Evolutionary conservation across 2,888 invertebrate species (phyloP), one percentile per base, ranked within the genome.

Genomic region (Coleophora deauratella): DNA sequence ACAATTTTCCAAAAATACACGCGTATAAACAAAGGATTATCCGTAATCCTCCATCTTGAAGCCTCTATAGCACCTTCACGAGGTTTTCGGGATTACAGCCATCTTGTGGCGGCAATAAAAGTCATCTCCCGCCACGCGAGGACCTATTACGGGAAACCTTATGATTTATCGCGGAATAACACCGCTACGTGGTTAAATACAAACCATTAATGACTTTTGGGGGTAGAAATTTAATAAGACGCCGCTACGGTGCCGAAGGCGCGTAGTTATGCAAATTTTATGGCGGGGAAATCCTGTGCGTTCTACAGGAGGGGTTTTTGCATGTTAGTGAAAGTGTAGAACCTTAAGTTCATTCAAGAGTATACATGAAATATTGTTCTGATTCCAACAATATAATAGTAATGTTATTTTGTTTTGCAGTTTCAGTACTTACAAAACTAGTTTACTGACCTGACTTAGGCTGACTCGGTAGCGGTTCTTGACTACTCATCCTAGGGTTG

Each of bases 251-350:
- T 66, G 78, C 72, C 70, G 21, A 66, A 68, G 74, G 69, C 72
- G 73, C 79, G 84, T 80, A 81, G 79, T 84, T 84, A 84, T 84
- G 84, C 79, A 82, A 84, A 82, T 84, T 84, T 84, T 84, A 84
- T 81, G 72, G 80, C 71, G 71, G 66, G 66, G 59, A 73, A 77
- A 78, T 69, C 80, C 77, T 72, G 43, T 51, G 62, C 50, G 66
- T 72, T 54, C 58, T 54, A 76, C 67, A 67, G 62, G 38, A 10
- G 6, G 35, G 15, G 3, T 21, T 21, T 21, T 21, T 21, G 21
- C 6, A 21, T 6, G 21, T 21, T 21, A 21, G 21, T 21, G 6
- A 21, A 21, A 21, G 21, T 21, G 3, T 3, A 21, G 21, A 21
- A 21, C 21, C 3, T 21, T 21, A 6, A 21, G 6, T 21, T 6